Percentiles rank a stretch among this genome's conserved stretches.
Conservation (phyloP, 2,797 vertebrate species). For the Lagorchestes hirsutus region DNA sequence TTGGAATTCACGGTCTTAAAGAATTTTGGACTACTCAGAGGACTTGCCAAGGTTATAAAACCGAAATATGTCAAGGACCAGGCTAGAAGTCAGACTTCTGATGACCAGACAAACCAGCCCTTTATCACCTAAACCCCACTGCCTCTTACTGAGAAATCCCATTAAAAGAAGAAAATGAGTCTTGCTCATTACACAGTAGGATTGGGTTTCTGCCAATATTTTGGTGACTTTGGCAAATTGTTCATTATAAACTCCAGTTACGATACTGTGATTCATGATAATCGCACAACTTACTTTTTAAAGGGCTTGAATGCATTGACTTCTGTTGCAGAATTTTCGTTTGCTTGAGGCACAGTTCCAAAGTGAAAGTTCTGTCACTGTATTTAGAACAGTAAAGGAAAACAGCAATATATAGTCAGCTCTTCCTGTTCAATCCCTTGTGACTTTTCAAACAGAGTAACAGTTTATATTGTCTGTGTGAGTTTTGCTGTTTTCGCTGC, state of each 20-base stretch:
- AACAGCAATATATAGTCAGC: conserved; percentile 75
- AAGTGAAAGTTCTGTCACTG: conserved; percentile 83
- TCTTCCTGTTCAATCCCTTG: conserved; percentile 83
- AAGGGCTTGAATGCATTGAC: conserved; percentile 79
- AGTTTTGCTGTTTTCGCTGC: conserved; percentile 79
- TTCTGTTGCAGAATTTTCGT: conserved; percentile 77
- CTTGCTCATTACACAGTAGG: conserved; percentile 38
- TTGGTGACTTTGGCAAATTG: conserved; percentile 60
- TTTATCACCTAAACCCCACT: neutral
- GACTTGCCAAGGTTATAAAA: neutral
- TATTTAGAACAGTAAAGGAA: conserved; percentile 80
- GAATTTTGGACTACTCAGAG: neutral
- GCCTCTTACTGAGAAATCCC: neutral
- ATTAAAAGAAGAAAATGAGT: conserved; percentile 51
- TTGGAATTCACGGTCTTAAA: neutral
- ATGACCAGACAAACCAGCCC: neutral
- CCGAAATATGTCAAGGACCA: neutral
- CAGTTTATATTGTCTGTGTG: conserved; percentile 82
- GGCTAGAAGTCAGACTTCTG: neutral
- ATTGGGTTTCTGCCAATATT: conserved; percentile 60
- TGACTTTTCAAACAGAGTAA: conserved; percentile 81
- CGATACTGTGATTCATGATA: conserved; percentile 76
- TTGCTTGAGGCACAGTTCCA: conserved; percentile 80
- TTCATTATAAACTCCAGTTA: conserved; percentile 72
- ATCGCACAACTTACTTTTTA: conserved; percentile 72